A percentile compares a stretch with the other conserved stretches of the same genome.
These are phyloP conservation scores for Pterostichus madidus DNA, from an alignment of 2,888 invertebrate genomes.

Conservation along the genomic window DNA sequence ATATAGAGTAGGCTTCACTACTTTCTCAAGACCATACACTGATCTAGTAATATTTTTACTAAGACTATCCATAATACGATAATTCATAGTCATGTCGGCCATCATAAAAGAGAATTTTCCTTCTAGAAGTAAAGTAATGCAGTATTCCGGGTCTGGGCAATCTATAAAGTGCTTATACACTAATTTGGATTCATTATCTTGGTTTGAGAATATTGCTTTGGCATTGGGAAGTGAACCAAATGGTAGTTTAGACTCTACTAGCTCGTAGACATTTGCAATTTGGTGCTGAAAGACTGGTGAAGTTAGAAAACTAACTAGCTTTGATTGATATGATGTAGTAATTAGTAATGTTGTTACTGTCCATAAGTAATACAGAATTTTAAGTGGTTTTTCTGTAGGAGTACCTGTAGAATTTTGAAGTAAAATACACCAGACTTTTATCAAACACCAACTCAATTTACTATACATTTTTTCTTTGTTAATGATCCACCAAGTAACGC, in stretches of 20 bases:
- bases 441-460: neutral
- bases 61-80: neutral
- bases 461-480: neutral
- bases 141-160: constrained; percentile 4
- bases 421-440: constrained; percentile 44
- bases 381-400: constrained; percentile 4
- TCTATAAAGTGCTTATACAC: neutral
- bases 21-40: constrained; percentile 27
- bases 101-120: constrained; percentile 51
- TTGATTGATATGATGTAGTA: constrained; percentile 34
- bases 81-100: constrained; percentile 40
- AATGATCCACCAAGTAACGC: constrained; percentile 22
- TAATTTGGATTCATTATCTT: neutral
- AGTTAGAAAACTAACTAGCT: constrained; percentile 50
- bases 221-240: constrained; percentile 45
- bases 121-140: constrained; percentile 23
- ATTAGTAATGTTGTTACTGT: constrained; percentile 21
- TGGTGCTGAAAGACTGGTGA: constrained; percentile 21
- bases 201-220: neutral
- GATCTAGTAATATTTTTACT: neutral
- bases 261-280: constrained; percentile 36
- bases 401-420: constrained; percentile 8
- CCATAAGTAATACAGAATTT: constrained; percentile 36
- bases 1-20: constrained; percentile 13
- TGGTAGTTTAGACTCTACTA: constrained; percentile 28